A percentile compares a stretch with the other conserved stretches of the same genome.
Conservation (phyloP, 2,113 vertebrate genomes). For the Mus spicilegus region DNA sequence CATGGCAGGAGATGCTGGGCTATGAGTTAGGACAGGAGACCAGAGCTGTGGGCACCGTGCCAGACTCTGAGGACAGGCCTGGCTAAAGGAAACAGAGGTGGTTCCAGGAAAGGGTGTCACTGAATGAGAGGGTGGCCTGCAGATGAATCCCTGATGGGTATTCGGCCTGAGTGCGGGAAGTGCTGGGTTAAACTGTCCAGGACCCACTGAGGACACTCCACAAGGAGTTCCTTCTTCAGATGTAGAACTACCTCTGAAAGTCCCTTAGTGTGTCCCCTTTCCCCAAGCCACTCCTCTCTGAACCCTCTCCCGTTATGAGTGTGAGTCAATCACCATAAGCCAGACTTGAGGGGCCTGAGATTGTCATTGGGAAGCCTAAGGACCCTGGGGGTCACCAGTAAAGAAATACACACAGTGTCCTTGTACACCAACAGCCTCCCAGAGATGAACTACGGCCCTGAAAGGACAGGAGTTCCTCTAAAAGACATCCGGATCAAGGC, state of each 20-base stretch:
- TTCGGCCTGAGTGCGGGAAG: neutral
- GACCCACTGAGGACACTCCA: neutral
- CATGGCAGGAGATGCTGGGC: constrained; percentile 34
- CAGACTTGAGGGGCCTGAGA: neutral
- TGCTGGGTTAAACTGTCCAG: neutral
- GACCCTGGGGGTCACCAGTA: neutral
- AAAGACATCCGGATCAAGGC: neutral
- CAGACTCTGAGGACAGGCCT: constrained; percentile 45
- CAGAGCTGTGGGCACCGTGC: constrained; percentile 6
- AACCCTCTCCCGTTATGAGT: neutral
- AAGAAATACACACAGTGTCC: neutral
- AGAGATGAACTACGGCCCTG: neutral
- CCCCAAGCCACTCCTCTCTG: too few relatives aligned
- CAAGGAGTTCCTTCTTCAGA: neutral
- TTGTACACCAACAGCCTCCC: neutral
- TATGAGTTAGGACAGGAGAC: neutral
- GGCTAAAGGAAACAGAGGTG: constrained; percentile 11
- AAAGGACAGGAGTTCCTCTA: neutral
- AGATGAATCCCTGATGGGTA: neutral
- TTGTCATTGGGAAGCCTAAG: neutral
- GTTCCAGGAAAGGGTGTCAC: neutral
- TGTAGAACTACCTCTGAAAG: neutral
- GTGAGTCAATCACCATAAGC: neutral
- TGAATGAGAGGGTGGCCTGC: neutral
- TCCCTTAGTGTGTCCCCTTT: neutral